Percentiles rank a stretch among this genome's conserved stretches.
These are phyloP conservation scores for Alloplasta piceator DNA, from an alignment of 2,888 invertebrate genomes.

Conservation along the genomic window DNA sequence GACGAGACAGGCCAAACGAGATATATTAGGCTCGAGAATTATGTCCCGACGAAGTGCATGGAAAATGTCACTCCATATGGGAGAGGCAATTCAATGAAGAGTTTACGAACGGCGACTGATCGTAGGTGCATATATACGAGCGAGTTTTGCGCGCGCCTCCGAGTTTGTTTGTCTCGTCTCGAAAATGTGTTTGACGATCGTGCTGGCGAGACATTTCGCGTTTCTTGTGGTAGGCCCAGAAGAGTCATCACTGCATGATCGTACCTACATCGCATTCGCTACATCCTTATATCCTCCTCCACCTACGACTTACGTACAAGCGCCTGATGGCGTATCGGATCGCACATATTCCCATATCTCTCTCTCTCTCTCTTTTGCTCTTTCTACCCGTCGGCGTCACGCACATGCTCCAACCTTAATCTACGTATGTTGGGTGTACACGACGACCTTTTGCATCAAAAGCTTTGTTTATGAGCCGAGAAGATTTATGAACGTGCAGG, in stretches of 20 bases:
- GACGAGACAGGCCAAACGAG: background rate
- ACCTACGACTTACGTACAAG: conserved; percentile 57
- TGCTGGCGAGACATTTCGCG: conserved; percentile 64
- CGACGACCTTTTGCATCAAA: conserved; percentile 80
- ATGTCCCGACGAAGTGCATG: conserved; percentile 11
- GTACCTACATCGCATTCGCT: conserved; percentile 16
- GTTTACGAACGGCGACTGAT: background rate
- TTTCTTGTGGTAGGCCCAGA: conserved; percentile 37
- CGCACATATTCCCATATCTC: conserved; percentile 58
- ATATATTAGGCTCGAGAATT: conserved; percentile 36
- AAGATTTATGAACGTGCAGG: conserved; percentile 78
- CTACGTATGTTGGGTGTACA: conserved; percentile 54
- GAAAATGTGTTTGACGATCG: conserved; percentile 57
- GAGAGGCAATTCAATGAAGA: background rate
- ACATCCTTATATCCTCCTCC: conserved; percentile 59
- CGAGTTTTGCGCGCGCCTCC: conserved; percentile 32
- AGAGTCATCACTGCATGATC: conserved; percentile 36
- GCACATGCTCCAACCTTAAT: conserved; percentile 78
- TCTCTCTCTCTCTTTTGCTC: conserved; percentile 44
- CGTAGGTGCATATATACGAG: conserved; percentile 24
- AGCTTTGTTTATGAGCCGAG: conserved; percentile 81
- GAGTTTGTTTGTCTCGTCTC: conserved; percentile 29
- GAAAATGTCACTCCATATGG: conserved; percentile 44
- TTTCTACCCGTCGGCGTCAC: conserved; percentile 75
- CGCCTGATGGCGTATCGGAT: conserved; percentile 57